Conservation (phyloP, 2,888 invertebrate species). For the Thymelicus lineola region DNA sequence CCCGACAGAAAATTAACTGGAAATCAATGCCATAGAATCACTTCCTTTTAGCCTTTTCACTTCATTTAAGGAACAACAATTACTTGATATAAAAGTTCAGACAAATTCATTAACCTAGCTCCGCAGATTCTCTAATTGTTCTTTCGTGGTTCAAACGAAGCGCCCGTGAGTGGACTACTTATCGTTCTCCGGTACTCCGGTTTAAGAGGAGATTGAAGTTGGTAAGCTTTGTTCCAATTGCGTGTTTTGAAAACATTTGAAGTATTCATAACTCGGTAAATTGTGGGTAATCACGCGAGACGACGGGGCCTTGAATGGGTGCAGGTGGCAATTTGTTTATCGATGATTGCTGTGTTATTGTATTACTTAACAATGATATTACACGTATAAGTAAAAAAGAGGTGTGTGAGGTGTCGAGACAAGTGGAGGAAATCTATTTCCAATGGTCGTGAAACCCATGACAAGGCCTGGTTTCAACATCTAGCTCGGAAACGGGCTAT, state of each 20-base stretch:
- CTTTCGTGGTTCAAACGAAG: slow-evolving; percentile 15
- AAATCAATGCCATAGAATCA: no score
- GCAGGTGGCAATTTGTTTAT: background rate
- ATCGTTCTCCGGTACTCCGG: background rate
- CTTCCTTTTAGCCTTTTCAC: no score
- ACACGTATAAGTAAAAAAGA: no score
- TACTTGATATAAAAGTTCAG: background rate
- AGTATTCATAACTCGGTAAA: slow-evolving; percentile 2
- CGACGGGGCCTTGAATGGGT: background rate
- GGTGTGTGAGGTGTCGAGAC: no score
- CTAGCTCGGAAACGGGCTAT: no score
- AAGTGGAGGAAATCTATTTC: no score
- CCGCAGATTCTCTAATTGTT: slow-evolving; percentile 9
- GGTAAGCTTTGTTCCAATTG: background rate
- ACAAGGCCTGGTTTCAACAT: no score
- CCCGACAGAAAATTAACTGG: no score
- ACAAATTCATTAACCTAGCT: slow-evolving; percentile 11
- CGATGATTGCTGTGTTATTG: background rate
- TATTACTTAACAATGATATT: no score
- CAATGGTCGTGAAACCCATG: no score
- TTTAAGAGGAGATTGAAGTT: slow-evolving; percentile 5
- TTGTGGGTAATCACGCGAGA: background rate
- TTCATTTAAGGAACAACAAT: background rate
- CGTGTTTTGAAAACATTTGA: slow-evolving; percentile 5
- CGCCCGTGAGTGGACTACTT: slow-evolving; percentile 12